Percentiles rank a stretch among this genome's conserved stretches.
Conservation (phyloP, 30 jellyfish, hydroid and myxozoan species). For the Sanderia malayensis region DNA sequence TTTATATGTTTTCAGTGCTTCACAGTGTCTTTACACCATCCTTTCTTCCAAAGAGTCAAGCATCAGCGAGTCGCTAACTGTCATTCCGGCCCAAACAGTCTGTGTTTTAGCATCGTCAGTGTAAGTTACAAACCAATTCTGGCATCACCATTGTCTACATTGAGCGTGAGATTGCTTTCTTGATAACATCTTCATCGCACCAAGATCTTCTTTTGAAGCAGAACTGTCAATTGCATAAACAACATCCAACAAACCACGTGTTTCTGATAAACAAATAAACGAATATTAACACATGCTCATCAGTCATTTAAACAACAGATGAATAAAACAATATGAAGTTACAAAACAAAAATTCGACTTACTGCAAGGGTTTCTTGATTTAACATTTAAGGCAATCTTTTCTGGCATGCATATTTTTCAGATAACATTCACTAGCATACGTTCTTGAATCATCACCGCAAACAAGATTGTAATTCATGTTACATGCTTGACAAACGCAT, state of each 20-base stretch:
- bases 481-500: constrained; percentile 81
- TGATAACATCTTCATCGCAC: constrained; percentile 20
- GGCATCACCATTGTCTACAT: constrained; percentile 5
- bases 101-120: not conserved
- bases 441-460: constrained; percentile 74
- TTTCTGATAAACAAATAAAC: not conserved
- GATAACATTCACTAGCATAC: constrained; percentile 80
- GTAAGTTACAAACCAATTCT: constrained; percentile 36
- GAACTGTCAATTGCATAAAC: constrained; percentile 59
- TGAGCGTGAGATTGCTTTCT: constrained; percentile 18
- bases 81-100: constrained; percentile 4
- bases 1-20: constrained; percentile 21
- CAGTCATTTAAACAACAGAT: not conserved
- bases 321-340: not conserved
- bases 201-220: not conserved
- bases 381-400: not conserved
- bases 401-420: constrained; percentile 57
- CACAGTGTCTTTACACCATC: constrained; percentile 31
- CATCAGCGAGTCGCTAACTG: constrained; percentile 1
- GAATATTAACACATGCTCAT: not conserved
- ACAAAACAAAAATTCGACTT: constrained; percentile 2
- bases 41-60: constrained; percentile 18
- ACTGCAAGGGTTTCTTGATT: constrained; percentile 67
- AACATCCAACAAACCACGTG: constrained; percentile 25
- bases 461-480: constrained; percentile 35